Conservation (phyloP, 2,113 vertebrate genomes). For the Neotragus pygmaeus region DNA sequence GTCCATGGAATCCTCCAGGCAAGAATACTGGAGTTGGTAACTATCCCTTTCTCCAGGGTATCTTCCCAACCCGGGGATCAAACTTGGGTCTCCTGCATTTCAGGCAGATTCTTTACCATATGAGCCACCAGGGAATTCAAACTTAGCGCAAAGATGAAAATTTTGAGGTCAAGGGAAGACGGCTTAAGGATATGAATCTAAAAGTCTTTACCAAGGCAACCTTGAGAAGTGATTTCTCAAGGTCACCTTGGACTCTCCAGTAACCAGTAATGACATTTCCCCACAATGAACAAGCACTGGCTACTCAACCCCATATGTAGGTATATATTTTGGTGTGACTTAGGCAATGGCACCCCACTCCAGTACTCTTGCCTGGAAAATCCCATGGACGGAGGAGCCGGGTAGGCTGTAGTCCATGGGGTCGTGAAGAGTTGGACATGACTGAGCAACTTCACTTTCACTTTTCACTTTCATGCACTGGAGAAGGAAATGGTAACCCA, state of each 20-base stretch:
- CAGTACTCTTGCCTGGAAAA: neutral
- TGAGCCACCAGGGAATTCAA: neutral
- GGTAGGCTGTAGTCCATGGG: neutral
- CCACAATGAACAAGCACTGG: neutral
- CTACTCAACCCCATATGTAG: neutral
- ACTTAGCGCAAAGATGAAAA: neutral
- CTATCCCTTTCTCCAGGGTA: neutral
- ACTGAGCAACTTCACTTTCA: neutral
- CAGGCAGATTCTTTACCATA: neutral
- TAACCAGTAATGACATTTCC: neutral
- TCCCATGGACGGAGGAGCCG: neutral
- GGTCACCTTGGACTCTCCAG: neutral
- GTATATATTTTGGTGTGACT: neutral
- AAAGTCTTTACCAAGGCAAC: neutral
- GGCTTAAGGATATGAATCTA: neutral
- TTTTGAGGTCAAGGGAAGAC: neutral
- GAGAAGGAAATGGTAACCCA: neutral
- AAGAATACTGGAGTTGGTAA: neutral
- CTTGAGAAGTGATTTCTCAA: neutral
- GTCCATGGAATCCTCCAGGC: neutral
- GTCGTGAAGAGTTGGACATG: accelerated
- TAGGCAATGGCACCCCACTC: neutral
- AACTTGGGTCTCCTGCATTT: neutral
- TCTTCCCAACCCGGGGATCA: neutral
- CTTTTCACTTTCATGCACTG: neutral